A percentile compares a stretch with the other conserved stretches of the same genome.
Conservation (phyloP, 2,113 vertebrate genomes). For the Amphiprion ocellaris region DNA sequence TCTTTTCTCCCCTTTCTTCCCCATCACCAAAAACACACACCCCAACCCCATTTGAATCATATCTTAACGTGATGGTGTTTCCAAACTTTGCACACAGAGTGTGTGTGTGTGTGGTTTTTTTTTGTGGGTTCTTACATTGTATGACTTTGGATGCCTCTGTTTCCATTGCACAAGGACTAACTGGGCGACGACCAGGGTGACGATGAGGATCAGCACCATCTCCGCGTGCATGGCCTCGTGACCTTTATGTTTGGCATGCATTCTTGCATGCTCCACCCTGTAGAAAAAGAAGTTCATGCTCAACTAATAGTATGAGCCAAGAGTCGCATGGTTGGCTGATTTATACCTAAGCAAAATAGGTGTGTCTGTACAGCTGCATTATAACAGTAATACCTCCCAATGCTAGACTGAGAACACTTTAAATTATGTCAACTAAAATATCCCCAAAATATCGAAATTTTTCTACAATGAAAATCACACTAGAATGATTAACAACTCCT, state of each 20-base stretch:
- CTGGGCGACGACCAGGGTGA: constrained; percentile 95
- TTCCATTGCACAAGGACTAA: constrained; percentile 99
- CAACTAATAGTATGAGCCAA: not conserved
- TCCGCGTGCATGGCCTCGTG: constrained; percentile 99
- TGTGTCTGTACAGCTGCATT: not conserved
- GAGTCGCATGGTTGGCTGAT: not conserved
- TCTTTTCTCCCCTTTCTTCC: not conserved
- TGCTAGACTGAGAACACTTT: not conserved
- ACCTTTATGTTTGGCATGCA: constrained; percentile 98
- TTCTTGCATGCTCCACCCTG: constrained; percentile 96
- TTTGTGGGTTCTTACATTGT: constrained; percentile 89
- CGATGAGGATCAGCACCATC: constrained; percentile 99
- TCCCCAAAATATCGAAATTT: no score
- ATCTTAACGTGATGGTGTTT: not conserved
- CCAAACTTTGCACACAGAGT: not conserved
- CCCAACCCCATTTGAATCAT: not conserved
- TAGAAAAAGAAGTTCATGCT: constrained; percentile 42
- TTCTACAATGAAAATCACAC: no score
- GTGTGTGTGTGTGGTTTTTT: not conserved
- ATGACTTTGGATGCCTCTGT: constrained; percentile 96
- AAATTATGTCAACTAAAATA: no score
- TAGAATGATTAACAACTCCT: no score
- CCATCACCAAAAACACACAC: not conserved
- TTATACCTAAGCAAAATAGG: not conserved
- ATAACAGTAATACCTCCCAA: not conserved